phyloP scores from a whole-genome alignment of 2,113 vertebrate species.

The Neolamprologus falcicula region DNA sequence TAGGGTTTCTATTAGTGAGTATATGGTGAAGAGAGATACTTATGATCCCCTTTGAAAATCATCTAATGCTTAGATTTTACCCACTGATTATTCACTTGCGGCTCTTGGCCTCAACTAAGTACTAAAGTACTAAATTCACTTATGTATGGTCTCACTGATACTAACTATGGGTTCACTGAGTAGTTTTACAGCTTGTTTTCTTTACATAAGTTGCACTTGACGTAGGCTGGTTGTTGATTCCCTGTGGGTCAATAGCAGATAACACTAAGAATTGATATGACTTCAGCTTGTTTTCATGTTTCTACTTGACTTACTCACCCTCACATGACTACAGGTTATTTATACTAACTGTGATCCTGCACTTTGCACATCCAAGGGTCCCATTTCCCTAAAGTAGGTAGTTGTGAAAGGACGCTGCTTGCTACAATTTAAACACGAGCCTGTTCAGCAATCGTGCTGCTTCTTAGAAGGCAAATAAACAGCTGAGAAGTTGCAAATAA shows the following conservation, averaged over 20 bases:
- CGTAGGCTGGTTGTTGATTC: neutral
- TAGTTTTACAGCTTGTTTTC: neutral
- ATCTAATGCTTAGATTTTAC: neutral
- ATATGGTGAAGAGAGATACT: neutral
- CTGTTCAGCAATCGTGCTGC: neutral
- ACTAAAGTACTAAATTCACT: neutral
- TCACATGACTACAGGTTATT: constrained; percentile 49
- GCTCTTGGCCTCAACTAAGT: neutral
- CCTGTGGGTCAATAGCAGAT: neutral
- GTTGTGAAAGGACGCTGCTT: neutral
- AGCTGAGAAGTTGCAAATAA: neutral
- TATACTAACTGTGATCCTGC: constrained; percentile 26
- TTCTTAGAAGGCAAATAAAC: neutral
- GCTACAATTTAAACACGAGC: neutral
- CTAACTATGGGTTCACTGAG: neutral
- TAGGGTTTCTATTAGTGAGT: neutral
- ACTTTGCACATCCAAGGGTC: neutral
- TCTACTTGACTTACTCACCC: neutral
- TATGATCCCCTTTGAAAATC: neutral
- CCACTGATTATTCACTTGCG: neutral
- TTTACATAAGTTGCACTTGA: neutral
- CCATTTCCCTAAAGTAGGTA: constrained; percentile 1
- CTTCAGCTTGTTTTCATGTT: constrained; percentile 33
- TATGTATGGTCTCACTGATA: neutral
- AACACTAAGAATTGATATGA: neutral